Base-by-base conservation (phyloP, 1,140 invertebrate genomes). In the Apis dorsata region DNA sequence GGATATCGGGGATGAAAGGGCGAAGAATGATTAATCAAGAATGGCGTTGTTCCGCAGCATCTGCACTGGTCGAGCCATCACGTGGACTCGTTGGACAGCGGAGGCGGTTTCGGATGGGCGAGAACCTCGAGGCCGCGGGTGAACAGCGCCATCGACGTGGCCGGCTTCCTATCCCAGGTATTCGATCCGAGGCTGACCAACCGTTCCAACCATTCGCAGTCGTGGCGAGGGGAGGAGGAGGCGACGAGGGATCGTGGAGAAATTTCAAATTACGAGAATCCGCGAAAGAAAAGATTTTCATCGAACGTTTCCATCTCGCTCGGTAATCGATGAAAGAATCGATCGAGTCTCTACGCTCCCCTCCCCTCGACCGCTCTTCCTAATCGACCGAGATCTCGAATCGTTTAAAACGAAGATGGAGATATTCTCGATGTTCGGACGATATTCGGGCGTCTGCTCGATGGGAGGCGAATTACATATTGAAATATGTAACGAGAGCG, bases 91-190 rank as follows among this genome's bases (percentile, higher is more conserved):
- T 86, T 95, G 88, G 95, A 96, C 91, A 95, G 95, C 83, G 95
- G 95, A 84, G 95, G 90, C 68, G 92, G 90, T 77, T 69, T 92
- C 72, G 91, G 87, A 66, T 94, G 91, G 91, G 93, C 95, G 72
- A 95, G 95, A 76, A 95, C 95, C 85, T 95, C 95, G 63, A 94
- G 97, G 78, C 96, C 96, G 79, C 94, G 97, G 24, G 96, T 97
- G 88, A 97, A 97, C 91, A 97, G 96, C 80, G 97, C 96, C 84
- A 97, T 97, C 87, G 96, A 97, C 91, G 96, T 96, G 3, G 95
- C 96, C 19, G 96, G 96, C 66, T 97, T 97, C 90, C 84, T 93
- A 95, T 97, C 92, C 95, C 97, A 89, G 95, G 96, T 92, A 96
- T 96, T 44, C 34, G 5, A 44, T 44, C 34, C 34, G 34, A 34